Conservation (phyloP, 2,888 invertebrate genomes). For the Diabrotica balteata region DNA sequence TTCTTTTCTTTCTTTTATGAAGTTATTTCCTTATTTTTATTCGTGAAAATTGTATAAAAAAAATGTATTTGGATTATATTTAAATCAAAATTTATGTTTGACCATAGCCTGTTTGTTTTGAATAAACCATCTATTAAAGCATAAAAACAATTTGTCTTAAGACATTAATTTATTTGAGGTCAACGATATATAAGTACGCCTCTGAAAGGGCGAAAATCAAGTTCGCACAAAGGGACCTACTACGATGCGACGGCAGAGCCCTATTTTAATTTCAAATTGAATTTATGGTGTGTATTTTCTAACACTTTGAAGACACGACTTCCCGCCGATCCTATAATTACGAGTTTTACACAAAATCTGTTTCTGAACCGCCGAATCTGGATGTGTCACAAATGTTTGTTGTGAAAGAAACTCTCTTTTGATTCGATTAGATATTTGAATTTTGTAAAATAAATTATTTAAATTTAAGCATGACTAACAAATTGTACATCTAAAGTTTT, state of each 20-base stretch:
- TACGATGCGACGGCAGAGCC: slow-evolving; percentile 36
- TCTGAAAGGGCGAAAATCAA: slow-evolving; percentile 1
- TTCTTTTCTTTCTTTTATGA: no score
- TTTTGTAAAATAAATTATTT: neutral
- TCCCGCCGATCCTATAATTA: slow-evolving; percentile 58
- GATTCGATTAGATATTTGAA: neutral
- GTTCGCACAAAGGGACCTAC: slow-evolving; percentile 5
- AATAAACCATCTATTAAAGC: no score
- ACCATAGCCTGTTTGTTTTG: no score
- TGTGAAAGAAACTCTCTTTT: slow-evolving; percentile 1
- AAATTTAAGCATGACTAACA: no score
- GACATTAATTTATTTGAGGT: no score
- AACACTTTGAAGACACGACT: slow-evolving; percentile 57
- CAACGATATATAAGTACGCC: neutral
- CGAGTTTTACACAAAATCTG: slow-evolving; percentile 47
- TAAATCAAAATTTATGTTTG: no score
- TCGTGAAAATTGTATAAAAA: no score
- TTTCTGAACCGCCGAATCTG: slow-evolving; percentile 44
- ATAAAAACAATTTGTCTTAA: no score
- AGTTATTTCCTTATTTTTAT: no score
- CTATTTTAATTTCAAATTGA: slow-evolving; percentile 58
- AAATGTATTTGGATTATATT: no score
- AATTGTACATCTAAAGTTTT: no score
- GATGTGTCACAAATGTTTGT: slow-evolving; percentile 31
- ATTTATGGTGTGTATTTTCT: slow-evolving; percentile 57